phyloP scores from a whole-genome alignment of 2,113 vertebrate species.

The Dinomys branickii region DNA sequence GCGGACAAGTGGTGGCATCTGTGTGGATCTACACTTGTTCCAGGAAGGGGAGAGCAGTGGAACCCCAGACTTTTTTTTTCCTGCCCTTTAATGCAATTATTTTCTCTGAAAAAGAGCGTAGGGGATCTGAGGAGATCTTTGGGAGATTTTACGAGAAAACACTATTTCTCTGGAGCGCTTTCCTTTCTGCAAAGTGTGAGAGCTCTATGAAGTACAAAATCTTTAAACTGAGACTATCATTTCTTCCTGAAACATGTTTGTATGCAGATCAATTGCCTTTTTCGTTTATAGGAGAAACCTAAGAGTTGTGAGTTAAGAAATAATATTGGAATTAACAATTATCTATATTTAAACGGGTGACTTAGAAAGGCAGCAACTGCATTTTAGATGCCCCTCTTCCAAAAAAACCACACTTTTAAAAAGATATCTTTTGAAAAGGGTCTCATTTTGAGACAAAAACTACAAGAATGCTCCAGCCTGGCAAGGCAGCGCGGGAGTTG shows the following conservation, averaged over 20 bases:
- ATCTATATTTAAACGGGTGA: neutral
- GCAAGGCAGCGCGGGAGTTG: constrained; percentile 32
- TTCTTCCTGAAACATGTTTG: constrained; percentile 24
- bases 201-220: neutral
- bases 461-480: neutral
- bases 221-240: neutral
- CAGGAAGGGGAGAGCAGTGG: neutral
- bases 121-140: neutral
- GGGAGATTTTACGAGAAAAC: neutral
- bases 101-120: neutral
- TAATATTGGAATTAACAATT: constrained; percentile 28
- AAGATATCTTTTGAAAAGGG: constrained; percentile 3
- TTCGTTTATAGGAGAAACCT: constrained; percentile 5
- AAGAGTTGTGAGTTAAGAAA: constrained; percentile 19
- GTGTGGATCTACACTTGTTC: neutral
- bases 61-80: neutral
- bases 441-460: constrained; percentile 49
- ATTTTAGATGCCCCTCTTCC: neutral
- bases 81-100: neutral
- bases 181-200: constrained; percentile 16
- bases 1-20: neutral
- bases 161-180: neutral
- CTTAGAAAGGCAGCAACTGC: constrained; percentile 48
- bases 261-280: neutral
- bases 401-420: neutral